Conservation (phyloP, 2,888 invertebrate species). For the Heteromyza rotundicornis region DNA sequence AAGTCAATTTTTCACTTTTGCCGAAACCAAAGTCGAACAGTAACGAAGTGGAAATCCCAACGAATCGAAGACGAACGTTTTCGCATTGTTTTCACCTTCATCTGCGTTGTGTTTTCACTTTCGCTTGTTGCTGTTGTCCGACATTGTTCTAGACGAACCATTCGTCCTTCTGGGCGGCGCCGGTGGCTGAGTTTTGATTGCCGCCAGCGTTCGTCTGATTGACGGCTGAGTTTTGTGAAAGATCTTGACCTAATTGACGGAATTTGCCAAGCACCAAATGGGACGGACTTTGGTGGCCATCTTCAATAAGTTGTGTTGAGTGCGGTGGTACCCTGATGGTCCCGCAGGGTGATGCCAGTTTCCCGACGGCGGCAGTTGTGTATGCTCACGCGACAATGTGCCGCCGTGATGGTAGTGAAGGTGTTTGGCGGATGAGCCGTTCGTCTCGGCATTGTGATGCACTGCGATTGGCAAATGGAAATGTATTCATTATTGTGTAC, state of each 20-base stretch:
- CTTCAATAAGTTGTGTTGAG: conserved; percentile 65
- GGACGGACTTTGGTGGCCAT: conserved; percentile 85
- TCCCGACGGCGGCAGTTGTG: conserved; percentile 76
- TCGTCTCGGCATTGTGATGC: conserved; percentile 68
- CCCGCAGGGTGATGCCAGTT: conserved; percentile 97
- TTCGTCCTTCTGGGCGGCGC: conserved; percentile 81
- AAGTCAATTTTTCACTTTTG: no score
- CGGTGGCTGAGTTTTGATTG: conserved; percentile 63
- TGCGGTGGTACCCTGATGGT: conserved; percentile 65
- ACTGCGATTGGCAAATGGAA: conserved; percentile 37
- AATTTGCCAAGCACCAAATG: conserved; percentile 93
- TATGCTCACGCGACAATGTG: conserved; percentile 66
- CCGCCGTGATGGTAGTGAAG: conserved; percentile 64
- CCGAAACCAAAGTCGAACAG: not conserved
- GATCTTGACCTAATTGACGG: conserved; percentile 65
- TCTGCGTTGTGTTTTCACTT: conserved; percentile 1
- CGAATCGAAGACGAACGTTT: no score
- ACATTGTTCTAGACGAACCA: conserved; percentile 75
- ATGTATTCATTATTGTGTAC: not conserved
- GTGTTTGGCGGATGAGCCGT: conserved; percentile 72
- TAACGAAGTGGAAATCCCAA: no score
- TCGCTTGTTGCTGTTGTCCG: conserved; percentile 7
- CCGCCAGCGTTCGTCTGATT: conserved; percentile 45
- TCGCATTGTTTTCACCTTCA: no score
- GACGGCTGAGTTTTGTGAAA: conserved; percentile 64